Conservation (phyloP, 2,797 vertebrate species). For the Cryptoprocta ferox region DNA sequence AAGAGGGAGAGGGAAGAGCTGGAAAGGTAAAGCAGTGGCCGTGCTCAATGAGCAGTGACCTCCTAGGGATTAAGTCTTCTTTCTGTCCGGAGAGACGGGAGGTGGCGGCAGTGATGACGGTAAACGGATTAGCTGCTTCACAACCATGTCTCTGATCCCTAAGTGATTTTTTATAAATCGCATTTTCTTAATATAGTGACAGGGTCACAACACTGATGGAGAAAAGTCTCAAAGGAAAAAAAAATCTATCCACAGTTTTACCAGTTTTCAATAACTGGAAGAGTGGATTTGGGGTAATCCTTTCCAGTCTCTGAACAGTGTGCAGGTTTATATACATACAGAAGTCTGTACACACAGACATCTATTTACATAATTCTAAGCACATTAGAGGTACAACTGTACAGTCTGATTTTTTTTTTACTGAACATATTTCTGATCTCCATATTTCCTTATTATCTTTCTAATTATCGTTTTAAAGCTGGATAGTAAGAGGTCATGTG, state of each 20-base stretch:
- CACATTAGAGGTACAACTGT: background rate
- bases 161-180: background rate
- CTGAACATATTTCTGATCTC: background rate
- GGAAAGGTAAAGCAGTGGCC: slow-evolving; percentile 88
- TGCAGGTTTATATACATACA: background rate
- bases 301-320: background rate
- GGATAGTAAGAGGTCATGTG: background rate
- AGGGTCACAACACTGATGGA: background rate
- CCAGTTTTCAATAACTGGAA: background rate
- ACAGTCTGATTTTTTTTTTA: background rate
- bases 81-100: background rate
- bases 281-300: background rate
- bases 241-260: background rate
- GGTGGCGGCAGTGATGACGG: background rate
- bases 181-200: background rate
- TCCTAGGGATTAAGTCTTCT: background rate
- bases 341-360: background rate
- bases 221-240: slow-evolving; percentile 13
- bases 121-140: background rate
- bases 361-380: background rate
- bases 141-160: background rate
- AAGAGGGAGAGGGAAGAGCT: slow-evolving; percentile 91
- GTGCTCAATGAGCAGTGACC: background rate
- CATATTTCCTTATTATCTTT: background rate
- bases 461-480: slow-evolving; percentile 1